These are phyloP conservation scores for Zaprionus vittiger DNA, from an alignment of 1,140 invertebrate genomes.

Conservation along the genomic window DNA sequence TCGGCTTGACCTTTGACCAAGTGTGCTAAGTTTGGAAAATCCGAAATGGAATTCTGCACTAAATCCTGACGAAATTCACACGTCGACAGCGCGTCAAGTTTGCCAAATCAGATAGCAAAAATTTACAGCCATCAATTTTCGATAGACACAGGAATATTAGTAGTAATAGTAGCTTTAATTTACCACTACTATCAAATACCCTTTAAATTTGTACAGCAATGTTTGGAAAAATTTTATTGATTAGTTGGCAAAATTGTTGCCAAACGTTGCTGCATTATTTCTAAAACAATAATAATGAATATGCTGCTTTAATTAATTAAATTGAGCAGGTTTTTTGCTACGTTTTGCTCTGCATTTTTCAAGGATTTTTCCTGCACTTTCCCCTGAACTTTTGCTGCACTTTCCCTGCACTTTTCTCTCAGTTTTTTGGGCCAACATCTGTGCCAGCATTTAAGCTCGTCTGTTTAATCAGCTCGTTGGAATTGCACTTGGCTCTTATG, in stretches of 20 bases:
- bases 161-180: background rate
- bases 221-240: background rate
- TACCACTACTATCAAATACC: background rate
- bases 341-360: background rate
- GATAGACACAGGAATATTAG: background rate
- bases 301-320: background rate
- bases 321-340: background rate
- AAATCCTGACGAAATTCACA: background rate
- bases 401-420: background rate
- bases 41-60: background rate
- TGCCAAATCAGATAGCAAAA: background rate
- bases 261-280: background rate
- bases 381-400: background rate
- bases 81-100: background rate
- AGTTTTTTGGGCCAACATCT: background rate
- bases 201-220: background rate
- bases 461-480: constrained; percentile 62
- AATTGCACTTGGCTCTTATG: constrained; percentile 61
- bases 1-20: constrained; percentile 37
- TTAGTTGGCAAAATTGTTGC: background rate
- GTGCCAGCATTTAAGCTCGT: constrained; percentile 49
- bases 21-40: constrained; percentile 8
- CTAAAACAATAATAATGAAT: background rate
- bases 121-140: background rate
- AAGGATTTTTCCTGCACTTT: background rate